Percentiles rank a stretch among this genome's conserved stretches.
Conservation (phyloP, 2,888 invertebrate genomes). For the Aphodius sticticus region DNA sequence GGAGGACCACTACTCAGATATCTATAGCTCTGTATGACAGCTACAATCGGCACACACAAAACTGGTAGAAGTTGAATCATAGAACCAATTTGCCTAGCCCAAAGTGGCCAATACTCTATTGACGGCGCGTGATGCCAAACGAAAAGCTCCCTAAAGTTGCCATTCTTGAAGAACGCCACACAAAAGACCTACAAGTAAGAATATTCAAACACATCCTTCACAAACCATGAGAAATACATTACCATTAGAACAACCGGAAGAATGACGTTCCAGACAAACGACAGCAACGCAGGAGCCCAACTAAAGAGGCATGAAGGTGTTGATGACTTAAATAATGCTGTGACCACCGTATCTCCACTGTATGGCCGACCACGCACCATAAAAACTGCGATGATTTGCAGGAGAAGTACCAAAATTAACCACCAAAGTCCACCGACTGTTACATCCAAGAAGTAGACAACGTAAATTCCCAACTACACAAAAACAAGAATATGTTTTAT, state of each 20-base stretch:
- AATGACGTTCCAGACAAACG: constrained; percentile 89
- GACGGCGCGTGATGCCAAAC: constrained; percentile 67
- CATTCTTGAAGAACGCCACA: constrained; percentile 75
- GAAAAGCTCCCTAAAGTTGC: constrained; percentile 73
- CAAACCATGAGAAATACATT: constrained; percentile 41
- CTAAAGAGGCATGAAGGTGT: constrained; percentile 60
- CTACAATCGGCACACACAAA: constrained; percentile 75
- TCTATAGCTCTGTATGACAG: constrained; percentile 75
- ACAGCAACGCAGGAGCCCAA: constrained; percentile 74
- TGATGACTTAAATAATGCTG: constrained; percentile 66
- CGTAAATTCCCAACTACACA: constrained; percentile 75
- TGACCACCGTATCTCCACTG: constrained; percentile 77
- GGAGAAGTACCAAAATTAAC: constrained; percentile 79
- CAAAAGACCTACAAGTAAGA: constrained; percentile 65
- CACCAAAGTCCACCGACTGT: constrained; percentile 88
- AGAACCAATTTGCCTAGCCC: constrained; percentile 81
- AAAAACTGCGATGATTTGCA: constrained; percentile 83
- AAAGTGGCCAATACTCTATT: constrained; percentile 80
- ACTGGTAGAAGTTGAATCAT: constrained; percentile 79
- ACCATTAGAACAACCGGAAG: constrained; percentile 85
- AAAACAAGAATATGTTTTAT: constrained; percentile 26
- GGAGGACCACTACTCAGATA: constrained; percentile 85
- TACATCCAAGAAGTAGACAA: constrained; percentile 87
- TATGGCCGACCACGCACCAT: constrained; percentile 87
- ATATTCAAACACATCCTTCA: constrained; percentile 18